Conservation (phyloP, 1,140 invertebrate genomes). For the Drosophila suzukii region DNA sequence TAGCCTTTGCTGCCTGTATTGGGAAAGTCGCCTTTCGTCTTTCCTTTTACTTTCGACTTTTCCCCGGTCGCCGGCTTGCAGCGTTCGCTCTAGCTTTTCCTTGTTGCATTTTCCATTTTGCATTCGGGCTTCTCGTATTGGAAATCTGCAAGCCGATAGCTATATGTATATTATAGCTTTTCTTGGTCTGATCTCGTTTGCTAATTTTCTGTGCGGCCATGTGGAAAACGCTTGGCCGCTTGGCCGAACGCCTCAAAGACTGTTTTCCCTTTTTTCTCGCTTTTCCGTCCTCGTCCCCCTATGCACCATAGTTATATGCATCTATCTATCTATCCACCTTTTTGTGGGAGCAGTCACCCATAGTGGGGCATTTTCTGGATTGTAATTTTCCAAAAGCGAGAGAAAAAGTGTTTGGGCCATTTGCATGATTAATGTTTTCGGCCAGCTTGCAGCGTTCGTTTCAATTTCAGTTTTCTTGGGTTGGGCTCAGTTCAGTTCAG, state of each 20-base stretch:
- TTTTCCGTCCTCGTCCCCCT: constrained; percentile 21
- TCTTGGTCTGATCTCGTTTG: constrained; percentile 72
- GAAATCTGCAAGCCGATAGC: constrained; percentile 48
- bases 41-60: constrained; percentile 82
- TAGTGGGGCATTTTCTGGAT: constrained; percentile 71
- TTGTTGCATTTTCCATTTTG: constrained; percentile 57
- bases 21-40: constrained; percentile 67
- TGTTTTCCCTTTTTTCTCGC: constrained; percentile 68
- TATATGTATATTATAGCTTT: constrained; percentile 38
- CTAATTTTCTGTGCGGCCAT: constrained; percentile 77
- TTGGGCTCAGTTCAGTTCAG: constrained; percentile 19
- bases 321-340: constrained; percentile 29
- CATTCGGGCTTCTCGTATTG: constrained; percentile 48
- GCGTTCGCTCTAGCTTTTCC: constrained; percentile 22
- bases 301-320: background rate
- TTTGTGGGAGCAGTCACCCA: constrained; percentile 68
- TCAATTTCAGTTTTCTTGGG: constrained; percentile 38
- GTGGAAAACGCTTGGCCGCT: constrained; percentile 73
- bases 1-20: constrained; percentile 50
- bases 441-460: constrained; percentile 39
- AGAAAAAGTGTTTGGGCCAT: constrained; percentile 74
- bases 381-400: constrained; percentile 62
- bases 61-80: constrained; percentile 48
- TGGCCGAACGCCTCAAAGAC: constrained; percentile 54
- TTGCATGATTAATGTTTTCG: constrained; percentile 76